These are phyloP conservation scores for Neotoma lepida DNA, from an alignment of 2,113 vertebrate genomes.

Conservation along the genomic window DNA sequence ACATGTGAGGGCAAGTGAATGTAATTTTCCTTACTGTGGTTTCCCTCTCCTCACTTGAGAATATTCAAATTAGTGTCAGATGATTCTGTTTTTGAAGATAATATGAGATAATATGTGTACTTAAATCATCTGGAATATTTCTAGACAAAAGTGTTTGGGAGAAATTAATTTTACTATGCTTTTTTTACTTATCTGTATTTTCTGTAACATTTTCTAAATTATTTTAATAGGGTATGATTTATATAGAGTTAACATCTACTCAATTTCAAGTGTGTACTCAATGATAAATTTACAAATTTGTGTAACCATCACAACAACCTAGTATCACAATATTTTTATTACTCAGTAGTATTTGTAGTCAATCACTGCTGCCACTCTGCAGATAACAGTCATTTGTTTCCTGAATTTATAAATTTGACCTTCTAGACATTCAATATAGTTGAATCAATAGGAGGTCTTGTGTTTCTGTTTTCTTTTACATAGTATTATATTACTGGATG, in stretches of 20 bases:
- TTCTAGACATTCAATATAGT: not conserved
- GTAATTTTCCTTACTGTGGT: not conserved
- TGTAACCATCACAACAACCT: not conserved
- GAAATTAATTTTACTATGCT: not conserved
- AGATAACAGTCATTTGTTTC: not conserved
- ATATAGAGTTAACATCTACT: not conserved
- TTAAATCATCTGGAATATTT: not conserved
- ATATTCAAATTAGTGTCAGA: not conserved
- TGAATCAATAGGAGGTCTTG: not conserved
- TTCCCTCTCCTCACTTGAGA: not conserved
- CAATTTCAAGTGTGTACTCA: not conserved
- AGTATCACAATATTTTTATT: not conserved
- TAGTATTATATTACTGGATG: not conserved
- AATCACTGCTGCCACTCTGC: not conserved
- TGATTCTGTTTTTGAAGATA: not conserved
- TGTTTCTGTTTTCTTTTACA: not conserved
- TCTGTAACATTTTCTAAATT: not conserved
- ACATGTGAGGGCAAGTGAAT: not conserved
- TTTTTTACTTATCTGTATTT: not conserved
- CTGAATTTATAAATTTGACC: not conserved
- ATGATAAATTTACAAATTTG: not conserved
- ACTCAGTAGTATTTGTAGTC: not conserved
- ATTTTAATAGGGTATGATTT: slow-evolving; percentile 30
- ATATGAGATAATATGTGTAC: not conserved
- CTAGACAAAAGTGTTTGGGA: not conserved